Conservation (phyloP, 2,888 invertebrate species). For the Mythimna pallens region DNA sequence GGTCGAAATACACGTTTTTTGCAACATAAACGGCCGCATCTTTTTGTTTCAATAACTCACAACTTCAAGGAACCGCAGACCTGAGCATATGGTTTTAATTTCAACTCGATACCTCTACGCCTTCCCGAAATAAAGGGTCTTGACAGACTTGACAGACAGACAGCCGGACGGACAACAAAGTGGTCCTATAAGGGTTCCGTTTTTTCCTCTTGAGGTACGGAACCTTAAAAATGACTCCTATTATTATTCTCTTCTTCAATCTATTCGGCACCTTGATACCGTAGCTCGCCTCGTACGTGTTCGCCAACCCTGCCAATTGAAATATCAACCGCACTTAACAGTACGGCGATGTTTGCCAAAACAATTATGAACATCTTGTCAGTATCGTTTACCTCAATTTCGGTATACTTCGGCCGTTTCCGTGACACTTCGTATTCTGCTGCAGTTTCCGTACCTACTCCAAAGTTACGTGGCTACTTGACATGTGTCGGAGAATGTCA, state of each 20-base stretch:
- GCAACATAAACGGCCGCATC: too few relatives aligned
- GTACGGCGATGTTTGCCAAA: conserved; percentile 52
- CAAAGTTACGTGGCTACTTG: conserved; percentile 43
- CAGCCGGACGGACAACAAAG: too few relatives aligned
- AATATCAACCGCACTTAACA: conserved; percentile 27
- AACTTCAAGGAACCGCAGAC: too few relatives aligned
- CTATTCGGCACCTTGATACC: not conserved
- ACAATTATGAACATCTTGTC: conserved; percentile 40
- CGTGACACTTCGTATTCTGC: conserved; percentile 57
- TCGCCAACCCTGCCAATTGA: conserved; percentile 46
- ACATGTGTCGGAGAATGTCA: conserved; percentile 41
- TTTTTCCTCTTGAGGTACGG: too few relatives aligned
- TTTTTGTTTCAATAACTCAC: too few relatives aligned
- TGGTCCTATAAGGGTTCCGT: too few relatives aligned
- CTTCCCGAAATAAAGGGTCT: too few relatives aligned
- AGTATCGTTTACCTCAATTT: conserved; percentile 36
- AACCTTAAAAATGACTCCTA: too few relatives aligned
- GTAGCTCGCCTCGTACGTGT: not conserved
- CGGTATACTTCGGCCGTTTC: conserved; percentile 44
- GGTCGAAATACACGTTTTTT: too few relatives aligned
- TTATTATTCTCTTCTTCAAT: not conserved
- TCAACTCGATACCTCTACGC: too few relatives aligned
- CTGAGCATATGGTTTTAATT: too few relatives aligned
- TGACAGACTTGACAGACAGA: too few relatives aligned
- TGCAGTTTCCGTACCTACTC: conserved; percentile 22